Base-by-base conservation (phyloP, 1,140 invertebrate species). In the Cydia amplana region DNA sequence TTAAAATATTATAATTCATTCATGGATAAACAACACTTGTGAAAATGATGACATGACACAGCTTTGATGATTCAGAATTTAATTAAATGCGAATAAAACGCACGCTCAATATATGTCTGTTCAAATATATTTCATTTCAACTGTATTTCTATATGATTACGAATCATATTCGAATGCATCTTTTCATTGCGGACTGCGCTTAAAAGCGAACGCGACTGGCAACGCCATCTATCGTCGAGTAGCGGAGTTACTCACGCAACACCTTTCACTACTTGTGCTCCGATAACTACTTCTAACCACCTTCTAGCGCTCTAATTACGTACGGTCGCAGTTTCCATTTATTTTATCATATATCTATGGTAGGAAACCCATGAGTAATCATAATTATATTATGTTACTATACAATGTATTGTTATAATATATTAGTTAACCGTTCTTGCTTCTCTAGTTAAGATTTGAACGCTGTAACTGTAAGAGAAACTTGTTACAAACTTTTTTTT, bases 221-320 rank as follows among this genome's bases (percentile, higher is more conserved):
- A 78, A 18, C 82, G 84, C 81, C 84, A 84, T 85, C 84, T 82
- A 80, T 73, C 63, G 78, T 16, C 78, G 79, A 85, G 79, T 85
- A 84, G 82, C 32, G 2, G 64, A 40, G 77, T 51, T 63, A 74
- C 51, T 64, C 36, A 49, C 63, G 16, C 65, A 32, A 73, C 74
- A 6, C 65, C 65, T 70, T 70, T 70, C 65, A 70, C 65, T 70
- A 23, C 55, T 60, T 23, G 55, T 20, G 65, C 65, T 14, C 16
- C 16, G 64, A 51, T 51, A 36, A 32, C 55, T 60, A 60, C 20
- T 20, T 20, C n/a, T 60, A 23, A 20, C 9, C 55, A 23, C 23
- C 20, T 20, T 20, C n/a, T 60, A 23, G 55, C 9, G 55, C 20
- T 60, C 20, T 60, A 60, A 60, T 60, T 60, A 23, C 55, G 55